Evolutionary conservation across 2,797 vertebrate species (phyloP), one percentile per base, ranked within the genome.

Genomic region (Sebastes matsubarae): DNA sequence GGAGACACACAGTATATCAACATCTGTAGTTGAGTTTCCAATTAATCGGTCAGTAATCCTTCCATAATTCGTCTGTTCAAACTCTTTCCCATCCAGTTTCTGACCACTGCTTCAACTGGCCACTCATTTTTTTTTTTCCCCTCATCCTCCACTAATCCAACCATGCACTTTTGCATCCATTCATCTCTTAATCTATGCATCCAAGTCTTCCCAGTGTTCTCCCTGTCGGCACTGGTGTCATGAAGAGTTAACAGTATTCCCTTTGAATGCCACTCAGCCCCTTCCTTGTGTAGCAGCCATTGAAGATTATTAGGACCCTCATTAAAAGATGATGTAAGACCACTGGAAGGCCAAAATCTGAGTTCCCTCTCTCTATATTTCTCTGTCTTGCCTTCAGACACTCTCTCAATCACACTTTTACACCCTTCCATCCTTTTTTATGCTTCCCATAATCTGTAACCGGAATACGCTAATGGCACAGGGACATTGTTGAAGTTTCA

Each of bases 251-350:
- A 88, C 82, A 57, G 27, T 79, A 80, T 87, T 93, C 83, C 61
- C 77, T 90, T 89, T 90, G 84, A 92, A 84, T 86, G 85, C 65
- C 80, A 68, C 75, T 87, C 58, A 78, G 25, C 32, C 55, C 75
- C 72, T 67, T 79, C 70, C 36, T 82, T 77, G 76, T 77, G 52
- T 46, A 71, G 67, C 79, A 85, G 75, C 77, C 80, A 85, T 8
- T 89, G 83, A 81, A 86, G 84, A 85, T 88, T 73, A 91, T 88
- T 84, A 87, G 78, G 57, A 34, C 36, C 77, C 86, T 93, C 88
- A 88, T 93, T 90, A 93, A 90, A 89, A 88, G 78, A 92, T 88
- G 87, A 92, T 86, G 79, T 89, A 81, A 87, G 75, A 91, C 77
- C 68, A 72, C 68, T 87, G 75, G 85, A 88, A 72, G 88, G 75